Evolutionary conservation across 2,888 invertebrate genomes (phyloP).

Genomic region (Hanleya hanleyi): DNA sequence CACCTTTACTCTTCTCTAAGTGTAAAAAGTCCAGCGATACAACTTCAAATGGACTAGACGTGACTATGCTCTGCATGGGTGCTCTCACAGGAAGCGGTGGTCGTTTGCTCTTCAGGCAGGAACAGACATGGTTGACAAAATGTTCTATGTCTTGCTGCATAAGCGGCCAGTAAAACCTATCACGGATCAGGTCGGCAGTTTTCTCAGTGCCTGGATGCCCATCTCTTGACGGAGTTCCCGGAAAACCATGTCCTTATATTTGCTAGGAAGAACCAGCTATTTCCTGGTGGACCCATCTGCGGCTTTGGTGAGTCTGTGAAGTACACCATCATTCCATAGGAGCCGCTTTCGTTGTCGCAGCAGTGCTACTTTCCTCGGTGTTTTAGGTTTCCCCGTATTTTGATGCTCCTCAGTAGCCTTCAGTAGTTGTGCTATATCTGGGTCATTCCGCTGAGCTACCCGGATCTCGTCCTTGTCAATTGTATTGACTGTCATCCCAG

Average conservation of each 20-base stretch:
- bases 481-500: no score
- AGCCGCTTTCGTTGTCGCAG: not conserved
- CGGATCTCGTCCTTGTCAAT: not conserved
- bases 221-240: not conserved
- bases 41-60: not conserved
- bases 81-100: not conserved
- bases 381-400: not conserved
- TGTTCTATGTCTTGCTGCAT: not conserved
- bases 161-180: not conserved
- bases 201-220: not conserved
- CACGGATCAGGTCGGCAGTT: not conserved
- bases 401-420: not conserved
- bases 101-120: not conserved
- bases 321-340: not conserved
- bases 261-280: not conserved
- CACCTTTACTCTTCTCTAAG: not conserved
- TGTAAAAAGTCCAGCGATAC: not conserved
- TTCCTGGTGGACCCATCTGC: not conserved
- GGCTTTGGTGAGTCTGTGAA: not conserved
- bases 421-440: not conserved
- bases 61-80: not conserved
- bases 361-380: not conserved
- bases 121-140: not conserved
- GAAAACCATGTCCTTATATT: not conserved
- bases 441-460: not conserved